These are phyloP conservation scores for Buceros bicornis DNA, from an alignment of 2,797 vertebrate species.

Conservation along the genomic window DNA sequence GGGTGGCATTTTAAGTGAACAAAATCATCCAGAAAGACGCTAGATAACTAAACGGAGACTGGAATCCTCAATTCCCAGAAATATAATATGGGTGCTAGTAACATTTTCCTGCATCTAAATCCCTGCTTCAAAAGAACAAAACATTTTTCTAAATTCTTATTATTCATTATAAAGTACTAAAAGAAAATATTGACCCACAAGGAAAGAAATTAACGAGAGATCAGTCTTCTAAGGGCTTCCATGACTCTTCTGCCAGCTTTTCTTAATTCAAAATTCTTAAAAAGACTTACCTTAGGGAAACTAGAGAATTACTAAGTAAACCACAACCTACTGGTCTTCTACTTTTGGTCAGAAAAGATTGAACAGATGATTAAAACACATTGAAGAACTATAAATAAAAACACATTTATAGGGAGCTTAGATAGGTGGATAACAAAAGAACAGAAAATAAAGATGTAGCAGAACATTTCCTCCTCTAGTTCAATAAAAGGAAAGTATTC, in stretches of 20 bases:
- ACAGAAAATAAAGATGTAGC: not conserved
- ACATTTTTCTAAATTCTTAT: not conserved
- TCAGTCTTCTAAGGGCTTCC: not conserved
- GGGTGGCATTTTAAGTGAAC: not conserved
- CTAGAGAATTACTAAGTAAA: slow-evolving; percentile 24
- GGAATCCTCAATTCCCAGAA: not conserved
- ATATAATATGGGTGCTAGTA: not conserved
- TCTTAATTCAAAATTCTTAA: not conserved
- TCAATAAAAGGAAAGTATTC: not conserved
- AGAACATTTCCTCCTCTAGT: not conserved
- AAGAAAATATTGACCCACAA: not conserved
- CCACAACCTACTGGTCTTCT: not conserved
- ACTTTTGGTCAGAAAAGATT: not conserved
- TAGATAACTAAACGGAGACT: not conserved
- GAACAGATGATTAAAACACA: not conserved
- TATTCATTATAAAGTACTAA: not conserved
- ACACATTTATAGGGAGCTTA: not conserved
- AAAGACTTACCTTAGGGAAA: not conserved
- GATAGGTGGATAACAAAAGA: not conserved
- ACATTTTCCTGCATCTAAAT: not conserved
- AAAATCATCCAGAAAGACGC: not conserved
- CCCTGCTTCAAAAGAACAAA: not conserved
- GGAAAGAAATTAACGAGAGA: not conserved
- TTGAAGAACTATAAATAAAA: not conserved
- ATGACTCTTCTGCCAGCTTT: not conserved